These are phyloP conservation scores for Pediacus dermestoides DNA, from an alignment of 2,888 invertebrate genomes.

Conservation along the genomic window DNA sequence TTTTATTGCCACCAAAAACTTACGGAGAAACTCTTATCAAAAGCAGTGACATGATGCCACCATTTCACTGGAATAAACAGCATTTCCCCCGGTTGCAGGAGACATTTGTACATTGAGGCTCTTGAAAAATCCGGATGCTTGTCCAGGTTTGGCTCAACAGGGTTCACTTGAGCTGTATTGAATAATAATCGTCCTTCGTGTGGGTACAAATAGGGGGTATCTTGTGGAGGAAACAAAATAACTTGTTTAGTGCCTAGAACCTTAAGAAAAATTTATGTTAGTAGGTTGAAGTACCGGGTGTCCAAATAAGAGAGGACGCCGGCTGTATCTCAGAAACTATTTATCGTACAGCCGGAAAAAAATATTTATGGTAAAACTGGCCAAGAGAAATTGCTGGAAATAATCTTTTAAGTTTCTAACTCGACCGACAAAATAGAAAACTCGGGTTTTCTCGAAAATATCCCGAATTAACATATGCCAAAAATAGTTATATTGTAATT, in stretches of 20 bases:
- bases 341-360: too few relatives aligned
- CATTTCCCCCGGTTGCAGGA: conserved; percentile 81
- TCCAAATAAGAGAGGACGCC: too few relatives aligned
- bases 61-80: conserved; percentile 91
- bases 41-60: conserved; percentile 95
- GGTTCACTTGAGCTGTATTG: conserved; percentile 92
- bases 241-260: conserved; percentile 87
- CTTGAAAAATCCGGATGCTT: conserved; percentile 68
- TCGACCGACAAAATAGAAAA: too few relatives aligned
- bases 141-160: conserved; percentile 68
- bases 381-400: too few relatives aligned
- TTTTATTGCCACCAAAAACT: conserved; percentile 95
- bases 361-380: too few relatives aligned
- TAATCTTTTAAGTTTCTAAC: too few relatives aligned
- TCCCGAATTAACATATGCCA: too few relatives aligned
- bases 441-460: too few relatives aligned
- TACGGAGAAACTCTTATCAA: conserved; percentile 88
- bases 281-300: too few relatives aligned
- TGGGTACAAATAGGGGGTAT: conserved; percentile 73
- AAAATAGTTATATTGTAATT: too few relatives aligned
- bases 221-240: conserved; percentile 73
- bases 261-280: too few relatives aligned
- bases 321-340: too few relatives aligned
- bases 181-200: conserved; percentile 68
- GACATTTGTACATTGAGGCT: conserved; percentile 64